Evolutionary conservation across 2,888 invertebrate genomes (phyloP).

Genomic region (Dicycla oo): DNA sequence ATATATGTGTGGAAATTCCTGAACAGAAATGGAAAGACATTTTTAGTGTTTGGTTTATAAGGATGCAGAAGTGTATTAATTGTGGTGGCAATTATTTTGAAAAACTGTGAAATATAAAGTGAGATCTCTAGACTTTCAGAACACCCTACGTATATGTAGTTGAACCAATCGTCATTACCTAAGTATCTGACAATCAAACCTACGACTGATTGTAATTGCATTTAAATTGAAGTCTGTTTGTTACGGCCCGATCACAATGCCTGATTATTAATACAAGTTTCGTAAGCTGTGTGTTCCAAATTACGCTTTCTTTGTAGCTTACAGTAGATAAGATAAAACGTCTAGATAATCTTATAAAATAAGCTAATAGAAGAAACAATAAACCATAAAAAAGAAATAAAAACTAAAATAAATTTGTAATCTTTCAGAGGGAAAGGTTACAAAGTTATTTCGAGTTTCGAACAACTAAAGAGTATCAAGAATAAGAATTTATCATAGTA

Average conservation of each 20-base stretch:
- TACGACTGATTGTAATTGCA: neutral
- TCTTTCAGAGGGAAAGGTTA: no score
- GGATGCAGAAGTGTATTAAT: no score
- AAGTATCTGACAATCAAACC: constrained; percentile 6
- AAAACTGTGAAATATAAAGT: no score
- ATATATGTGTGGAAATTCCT: no score
- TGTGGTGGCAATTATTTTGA: no score
- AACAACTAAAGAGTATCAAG: neutral
- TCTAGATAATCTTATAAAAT: neutral
- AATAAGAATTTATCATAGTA: neutral
- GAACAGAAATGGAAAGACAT: no score
- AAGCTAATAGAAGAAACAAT: neutral
- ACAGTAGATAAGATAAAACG: no score
- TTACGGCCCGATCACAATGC: neutral
- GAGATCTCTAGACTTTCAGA: no score
- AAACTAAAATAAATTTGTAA: neutral
- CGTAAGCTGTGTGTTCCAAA: neutral
- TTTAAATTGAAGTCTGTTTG: constrained; percentile 5
- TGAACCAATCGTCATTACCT: neutral
- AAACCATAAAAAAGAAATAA: neutral
- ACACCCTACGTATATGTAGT: no score
- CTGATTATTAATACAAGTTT: neutral
- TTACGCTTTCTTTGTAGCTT: neutral
- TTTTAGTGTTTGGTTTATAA: no score
- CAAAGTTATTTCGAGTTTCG: neutral